These are phyloP conservation scores for Mactra quadrangularis DNA, from an alignment of 1,140 invertebrate species.

Conservation along the genomic window DNA sequence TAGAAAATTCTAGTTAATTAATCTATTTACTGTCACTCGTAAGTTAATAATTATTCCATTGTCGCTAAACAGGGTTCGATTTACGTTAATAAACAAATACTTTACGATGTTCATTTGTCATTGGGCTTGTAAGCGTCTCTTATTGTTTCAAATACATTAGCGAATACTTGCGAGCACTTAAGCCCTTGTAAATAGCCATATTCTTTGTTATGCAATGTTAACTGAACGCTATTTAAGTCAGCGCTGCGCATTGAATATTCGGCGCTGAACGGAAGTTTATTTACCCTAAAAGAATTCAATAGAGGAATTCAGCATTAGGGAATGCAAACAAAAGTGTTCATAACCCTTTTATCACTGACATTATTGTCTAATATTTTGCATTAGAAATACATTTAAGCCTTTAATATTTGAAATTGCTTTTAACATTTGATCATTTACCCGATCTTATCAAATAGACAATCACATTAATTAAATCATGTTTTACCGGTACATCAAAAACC, in stretches of 20 bases:
- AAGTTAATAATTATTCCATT: slow-evolving; percentile 25
- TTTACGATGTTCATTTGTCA: slow-evolving; percentile 38
- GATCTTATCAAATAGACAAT: slow-evolving; percentile 11
- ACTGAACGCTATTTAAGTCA: neutral
- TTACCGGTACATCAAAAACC: slow-evolving; percentile 14
- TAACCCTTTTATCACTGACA: slow-evolving; percentile 28
- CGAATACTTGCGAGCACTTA: slow-evolving; percentile 26
- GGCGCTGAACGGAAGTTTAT: slow-evolving; percentile 43
- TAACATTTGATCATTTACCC: neutral
- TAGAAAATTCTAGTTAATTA: slow-evolving; percentile 34
- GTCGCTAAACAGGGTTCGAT: slow-evolving; percentile 18
- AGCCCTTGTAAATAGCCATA: slow-evolving; percentile 12
- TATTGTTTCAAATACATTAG: slow-evolving; percentile 45
- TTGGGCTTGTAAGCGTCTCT: neutral
- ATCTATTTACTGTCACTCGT: slow-evolving; percentile 29
- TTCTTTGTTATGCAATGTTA: slow-evolving; percentile 38
- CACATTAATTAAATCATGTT: slow-evolving; percentile 37
- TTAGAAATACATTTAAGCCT: slow-evolving; percentile 49
- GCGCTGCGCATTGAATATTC: neutral
- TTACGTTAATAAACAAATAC: slow-evolving; percentile 42
- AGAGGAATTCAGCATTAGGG: slow-evolving; percentile 5
- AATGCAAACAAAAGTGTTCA: slow-evolving; percentile 47
- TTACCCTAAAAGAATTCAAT: slow-evolving; percentile 23
- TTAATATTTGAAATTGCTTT: slow-evolving; percentile 33
- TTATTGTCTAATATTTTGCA: slow-evolving; percentile 36